Conservation (phyloP, 2,888 invertebrate genomes). For the Plemyria rubiginata region DNA sequence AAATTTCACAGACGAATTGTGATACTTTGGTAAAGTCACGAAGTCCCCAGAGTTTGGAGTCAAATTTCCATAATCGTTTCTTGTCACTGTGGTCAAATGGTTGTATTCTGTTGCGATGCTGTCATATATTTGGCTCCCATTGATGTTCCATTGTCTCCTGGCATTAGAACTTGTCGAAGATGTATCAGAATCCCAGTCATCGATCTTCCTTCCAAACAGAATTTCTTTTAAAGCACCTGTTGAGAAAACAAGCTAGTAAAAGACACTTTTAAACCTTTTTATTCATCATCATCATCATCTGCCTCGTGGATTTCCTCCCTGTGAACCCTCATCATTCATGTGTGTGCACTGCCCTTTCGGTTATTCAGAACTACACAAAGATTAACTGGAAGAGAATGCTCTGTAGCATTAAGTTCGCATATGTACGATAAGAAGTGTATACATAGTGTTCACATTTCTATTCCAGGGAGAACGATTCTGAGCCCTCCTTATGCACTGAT, state of each 20-base stretch:
- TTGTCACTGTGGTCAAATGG: not conserved
- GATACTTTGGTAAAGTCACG: not conserved
- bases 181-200: constrained; percentile 4
- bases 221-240: constrained; percentile 17
- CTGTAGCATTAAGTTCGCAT: too few species aligned
- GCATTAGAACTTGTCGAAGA: not conserved
- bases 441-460: too few species aligned
- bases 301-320: too few species aligned
- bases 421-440: too few species aligned
- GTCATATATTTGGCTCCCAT: not conserved
- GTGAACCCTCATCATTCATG: too few species aligned
- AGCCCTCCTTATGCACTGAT: too few species aligned
- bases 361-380: too few species aligned
- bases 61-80: not conserved
- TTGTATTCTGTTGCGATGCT: not conserved
- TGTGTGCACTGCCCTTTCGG: too few species aligned
- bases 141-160: not conserved
- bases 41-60: not conserved
- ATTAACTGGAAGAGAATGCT: too few species aligned
- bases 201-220: constrained; percentile 9
- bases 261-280: too few species aligned
- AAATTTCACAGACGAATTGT: not conserved
- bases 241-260: not conserved
- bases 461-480: too few species aligned
- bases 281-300: too few species aligned